Conservation (phyloP, 1,140 invertebrate genomes). For the Gryllus bimaculatus region DNA sequence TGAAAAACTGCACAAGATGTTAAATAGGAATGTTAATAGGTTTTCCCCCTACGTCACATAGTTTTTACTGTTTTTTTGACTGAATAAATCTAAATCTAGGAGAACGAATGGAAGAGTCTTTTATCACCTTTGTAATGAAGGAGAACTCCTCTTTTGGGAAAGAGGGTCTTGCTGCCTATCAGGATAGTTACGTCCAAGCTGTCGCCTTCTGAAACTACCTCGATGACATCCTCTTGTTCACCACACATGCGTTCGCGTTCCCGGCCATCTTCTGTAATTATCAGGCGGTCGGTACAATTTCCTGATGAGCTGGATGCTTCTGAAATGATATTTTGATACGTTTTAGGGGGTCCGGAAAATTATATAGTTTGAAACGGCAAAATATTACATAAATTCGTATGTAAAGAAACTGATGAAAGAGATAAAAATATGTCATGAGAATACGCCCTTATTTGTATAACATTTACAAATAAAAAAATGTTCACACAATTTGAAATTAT, state of each 20-base stretch:
- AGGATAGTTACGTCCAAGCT: constrained; percentile 37
- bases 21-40: too few relatives aligned
- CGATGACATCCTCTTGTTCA: constrained; percentile 32
- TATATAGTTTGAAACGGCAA: too few relatives aligned
- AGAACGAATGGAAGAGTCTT: background rate
- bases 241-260: constrained; percentile 37
- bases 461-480: too few relatives aligned
- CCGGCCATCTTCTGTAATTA: constrained; percentile 33
- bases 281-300: constrained; percentile 37
- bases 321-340: background rate
- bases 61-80: too few relatives aligned
- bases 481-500: too few relatives aligned
- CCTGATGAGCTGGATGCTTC: constrained; percentile 38
- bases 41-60: too few relatives aligned
- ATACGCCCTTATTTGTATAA: too few relatives aligned
- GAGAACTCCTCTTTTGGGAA: constrained; percentile 43
- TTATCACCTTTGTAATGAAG: constrained; percentile 44
- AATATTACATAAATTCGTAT: too few relatives aligned
- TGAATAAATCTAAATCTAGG: background rate
- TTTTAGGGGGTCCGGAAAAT: too few relatives aligned
- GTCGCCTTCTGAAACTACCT: constrained; percentile 34
- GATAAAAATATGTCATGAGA: too few relatives aligned
- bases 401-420: too few relatives aligned
- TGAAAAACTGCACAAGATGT: too few relatives aligned
- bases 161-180: constrained; percentile 37